Evolutionary conservation across 2,797 vertebrate species (phyloP), one percentile per base, ranked within the genome.

Genomic region (Sus cebifrons): DNA sequence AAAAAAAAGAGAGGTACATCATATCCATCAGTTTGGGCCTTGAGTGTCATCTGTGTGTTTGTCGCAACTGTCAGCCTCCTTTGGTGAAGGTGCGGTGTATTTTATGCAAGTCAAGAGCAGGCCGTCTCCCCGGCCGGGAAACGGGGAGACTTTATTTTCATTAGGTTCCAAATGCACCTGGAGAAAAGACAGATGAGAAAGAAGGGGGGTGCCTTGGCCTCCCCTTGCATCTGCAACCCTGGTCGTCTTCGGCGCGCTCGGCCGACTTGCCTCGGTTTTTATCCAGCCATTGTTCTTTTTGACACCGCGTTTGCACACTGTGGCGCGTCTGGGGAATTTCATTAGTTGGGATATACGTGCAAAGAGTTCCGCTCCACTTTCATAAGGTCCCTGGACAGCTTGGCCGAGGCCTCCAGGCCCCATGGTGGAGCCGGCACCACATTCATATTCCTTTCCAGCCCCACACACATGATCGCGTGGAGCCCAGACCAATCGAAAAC

Each of bases 291-390:
- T 99, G 99, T 99, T 99, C 98, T 98, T 98, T 97, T 97, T 97
- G 97, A 97, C 97, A 97, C 97, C 0, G 86, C 96, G 95, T 98
- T 98, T 98, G 98, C 98, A 98, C 98, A 96, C 98, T 98, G 98
- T 97, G 98, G 98, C 65, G 97, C 95, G 95, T 98, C 98, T 98
- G 29, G 99, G 99, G 99, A 98, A 98, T 98, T 98, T 98, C 98
- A 98, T 98, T 98, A 97, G 98, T 98, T 98, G 98, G 98, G 98
- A 98, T 98, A 98, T 98, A 98, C 98, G 98, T 98, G 99, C 99
- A 99, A 99, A 98, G 98, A 98, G 99, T 98, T 98, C 98, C 94
- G 98, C 97, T 98, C 98, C 98, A 98, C 98, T 99, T 99, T 99
- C 98, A 98, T 98, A 98, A 98, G 98, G 98, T 98, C 98, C 99